Evolutionary conservation across 2,797 vertebrate genomes (phyloP).

Genomic region (Epinephelus awoara): DNA sequence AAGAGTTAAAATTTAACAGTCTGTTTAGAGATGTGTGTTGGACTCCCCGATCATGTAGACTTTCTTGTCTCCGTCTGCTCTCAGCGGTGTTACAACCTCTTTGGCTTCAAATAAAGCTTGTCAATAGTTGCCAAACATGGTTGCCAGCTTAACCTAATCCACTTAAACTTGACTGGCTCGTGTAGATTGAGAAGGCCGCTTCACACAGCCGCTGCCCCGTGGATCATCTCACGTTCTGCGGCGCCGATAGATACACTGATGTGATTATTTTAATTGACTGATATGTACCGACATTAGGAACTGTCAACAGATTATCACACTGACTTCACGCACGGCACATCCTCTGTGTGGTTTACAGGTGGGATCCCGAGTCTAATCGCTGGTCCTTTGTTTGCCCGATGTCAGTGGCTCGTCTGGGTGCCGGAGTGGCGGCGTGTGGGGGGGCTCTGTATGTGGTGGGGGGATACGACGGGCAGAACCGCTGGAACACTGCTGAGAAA

Average conservation of each 20-base stretch:
- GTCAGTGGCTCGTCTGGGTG: conserved; percentile 86
- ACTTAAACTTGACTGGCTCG: conserved; percentile 69
- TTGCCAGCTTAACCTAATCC: conserved; percentile 73
- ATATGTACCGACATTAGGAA: not conserved
- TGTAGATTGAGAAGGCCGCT: conserved; percentile 52
- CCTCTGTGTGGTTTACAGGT: conserved; percentile 75
- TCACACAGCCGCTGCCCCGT: conserved; percentile 7
- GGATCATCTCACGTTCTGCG: conserved; percentile 7
- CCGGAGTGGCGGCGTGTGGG: conserved; percentile 82
- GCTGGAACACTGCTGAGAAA: conserved; percentile 86
- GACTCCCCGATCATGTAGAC: conserved; percentile 4
- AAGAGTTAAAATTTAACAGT: not conserved
- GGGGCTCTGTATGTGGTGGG: conserved; percentile 87
- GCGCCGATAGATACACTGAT: not conserved
- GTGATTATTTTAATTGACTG: conserved; percentile 20
- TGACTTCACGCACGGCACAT: not conserved
- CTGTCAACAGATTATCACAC: not conserved
- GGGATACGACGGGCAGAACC: conserved; percentile 86
- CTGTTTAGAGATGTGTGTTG: not conserved
- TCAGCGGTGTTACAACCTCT: conserved; percentile 34
- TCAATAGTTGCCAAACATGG: conserved; percentile 67
- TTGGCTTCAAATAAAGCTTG: conserved; percentile 63
- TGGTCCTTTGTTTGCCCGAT: conserved; percentile 87
- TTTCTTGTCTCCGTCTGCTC: conserved; percentile 11
- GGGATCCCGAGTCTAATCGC: conserved; percentile 87